Percentiles rank a stretch among this genome's conserved stretches.
Conservation (phyloP, 1,140 invertebrate genomes). For the Cydia fagiglandana region DNA sequence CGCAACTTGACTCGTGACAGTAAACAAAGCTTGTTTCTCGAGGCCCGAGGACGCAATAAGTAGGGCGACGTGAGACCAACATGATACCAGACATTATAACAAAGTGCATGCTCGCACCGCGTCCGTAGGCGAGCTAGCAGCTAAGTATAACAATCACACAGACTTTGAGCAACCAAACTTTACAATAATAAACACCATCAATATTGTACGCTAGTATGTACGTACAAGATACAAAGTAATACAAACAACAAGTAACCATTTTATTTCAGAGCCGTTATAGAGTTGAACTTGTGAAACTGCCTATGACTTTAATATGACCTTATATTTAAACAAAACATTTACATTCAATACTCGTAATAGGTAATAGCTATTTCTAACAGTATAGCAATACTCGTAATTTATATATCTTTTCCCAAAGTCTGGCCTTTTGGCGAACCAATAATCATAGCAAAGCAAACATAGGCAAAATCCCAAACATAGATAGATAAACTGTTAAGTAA, state of each 20-base stretch:
- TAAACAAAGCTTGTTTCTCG: conserved; percentile 25
- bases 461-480: conserved; percentile 16
- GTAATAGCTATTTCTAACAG: no score
- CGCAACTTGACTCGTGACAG: conserved; percentile 17
- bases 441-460: conserved; percentile 27
- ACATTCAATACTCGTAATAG: no score
- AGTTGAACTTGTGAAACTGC: neutral
- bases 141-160: conserved; percentile 4
- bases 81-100: conserved; percentile 27
- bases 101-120: conserved; percentile 8
- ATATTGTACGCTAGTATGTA: neutral
- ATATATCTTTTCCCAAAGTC: neutral
- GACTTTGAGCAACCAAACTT: neutral
- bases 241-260: no score
- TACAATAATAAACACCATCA: neutral
- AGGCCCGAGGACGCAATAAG: conserved; percentile 6
- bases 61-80: conserved; percentile 28
- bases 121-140: neutral
- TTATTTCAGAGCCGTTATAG: neutral
- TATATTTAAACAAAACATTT: no score
- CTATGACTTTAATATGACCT: no score
- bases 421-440: conserved; percentile 1
- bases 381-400: no score
- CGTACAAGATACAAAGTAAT: neutral
- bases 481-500: conserved; percentile 35